Conservation (phyloP, 2,888 invertebrate species). For the Ypsolopha sequella region DNA sequence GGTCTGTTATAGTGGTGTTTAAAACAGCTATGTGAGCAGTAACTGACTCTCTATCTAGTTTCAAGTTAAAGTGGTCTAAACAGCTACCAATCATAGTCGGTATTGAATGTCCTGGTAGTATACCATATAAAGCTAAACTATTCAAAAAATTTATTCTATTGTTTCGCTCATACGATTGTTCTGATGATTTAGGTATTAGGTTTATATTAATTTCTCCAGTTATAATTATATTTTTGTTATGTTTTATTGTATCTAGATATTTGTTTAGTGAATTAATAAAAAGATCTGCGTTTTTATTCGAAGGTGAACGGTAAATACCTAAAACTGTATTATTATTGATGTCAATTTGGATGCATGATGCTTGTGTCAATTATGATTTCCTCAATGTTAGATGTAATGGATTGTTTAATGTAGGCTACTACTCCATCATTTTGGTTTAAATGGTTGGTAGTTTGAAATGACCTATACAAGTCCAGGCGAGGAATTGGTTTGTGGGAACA, state of each 20-base stretch:
- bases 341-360: background rate
- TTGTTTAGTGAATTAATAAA: background rate
- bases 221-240: background rate
- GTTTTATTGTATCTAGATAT: background rate
- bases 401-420: background rate
- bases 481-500: background rate
- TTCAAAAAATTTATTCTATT: conserved; percentile 1
- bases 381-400: background rate
- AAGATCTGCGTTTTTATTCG: background rate
- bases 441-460: background rate
- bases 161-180: background rate
- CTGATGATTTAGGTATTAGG: background rate
- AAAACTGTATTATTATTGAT: background rate
- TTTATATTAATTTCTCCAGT: conserved; percentile 2
- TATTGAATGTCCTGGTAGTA: conserved; percentile 5
- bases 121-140: conserved; percentile 1
- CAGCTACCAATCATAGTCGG: conserved; percentile 7
- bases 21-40: background rate
- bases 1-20: conserved; percentile 8
- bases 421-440: background rate
- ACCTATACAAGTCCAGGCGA: background rate
- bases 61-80: conserved; percentile 7
- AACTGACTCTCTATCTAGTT: conserved; percentile 3
- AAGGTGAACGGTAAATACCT: background rate
- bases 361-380: background rate